These are phyloP conservation scores for Nothoprocta pentlandii DNA, from an alignment of 2,113 vertebrate genomes.

Conservation along the genomic window DNA sequence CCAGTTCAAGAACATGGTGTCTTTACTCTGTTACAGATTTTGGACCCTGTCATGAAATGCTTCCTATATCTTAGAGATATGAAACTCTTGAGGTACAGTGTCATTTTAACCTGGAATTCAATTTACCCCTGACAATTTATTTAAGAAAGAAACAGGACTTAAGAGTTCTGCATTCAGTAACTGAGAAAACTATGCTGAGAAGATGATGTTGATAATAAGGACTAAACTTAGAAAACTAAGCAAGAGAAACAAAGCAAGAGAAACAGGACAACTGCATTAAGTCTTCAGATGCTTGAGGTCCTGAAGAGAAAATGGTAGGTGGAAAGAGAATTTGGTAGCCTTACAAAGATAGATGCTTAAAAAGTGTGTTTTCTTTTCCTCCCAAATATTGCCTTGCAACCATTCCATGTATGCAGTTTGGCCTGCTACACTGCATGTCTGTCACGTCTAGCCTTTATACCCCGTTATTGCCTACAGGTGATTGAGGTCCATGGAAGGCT, in stretches of 20 bases:
- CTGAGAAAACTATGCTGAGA: not conserved
- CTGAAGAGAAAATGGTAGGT: not conserved
- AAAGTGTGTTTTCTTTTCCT: not conserved
- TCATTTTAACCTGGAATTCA: not conserved
- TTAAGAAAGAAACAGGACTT: not conserved
- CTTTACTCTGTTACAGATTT: conserved; percentile 3
- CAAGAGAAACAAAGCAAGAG: not conserved
- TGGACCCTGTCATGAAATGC: not conserved
- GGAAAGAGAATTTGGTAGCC: not conserved
- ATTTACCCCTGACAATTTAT: not conserved
- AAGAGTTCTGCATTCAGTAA: not conserved
- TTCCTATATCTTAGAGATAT: not conserved
- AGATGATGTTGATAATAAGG: not conserved
- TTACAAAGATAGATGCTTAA: not conserved
- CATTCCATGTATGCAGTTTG: not conserved
- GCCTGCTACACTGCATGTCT: not conserved
- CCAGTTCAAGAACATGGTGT: not conserved
- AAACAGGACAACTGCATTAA: not conserved
- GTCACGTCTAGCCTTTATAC: not conserved
- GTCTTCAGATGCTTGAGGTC: not conserved
- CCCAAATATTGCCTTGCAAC: not conserved
- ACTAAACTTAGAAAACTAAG: not conserved
- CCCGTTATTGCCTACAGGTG: not conserved
- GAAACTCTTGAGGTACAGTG: not conserved
- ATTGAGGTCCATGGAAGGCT: not conserved